These are phyloP conservation scores for Aldabrachelys gigantea DNA, from an alignment of 2,113 vertebrate species.

Conservation along the genomic window DNA sequence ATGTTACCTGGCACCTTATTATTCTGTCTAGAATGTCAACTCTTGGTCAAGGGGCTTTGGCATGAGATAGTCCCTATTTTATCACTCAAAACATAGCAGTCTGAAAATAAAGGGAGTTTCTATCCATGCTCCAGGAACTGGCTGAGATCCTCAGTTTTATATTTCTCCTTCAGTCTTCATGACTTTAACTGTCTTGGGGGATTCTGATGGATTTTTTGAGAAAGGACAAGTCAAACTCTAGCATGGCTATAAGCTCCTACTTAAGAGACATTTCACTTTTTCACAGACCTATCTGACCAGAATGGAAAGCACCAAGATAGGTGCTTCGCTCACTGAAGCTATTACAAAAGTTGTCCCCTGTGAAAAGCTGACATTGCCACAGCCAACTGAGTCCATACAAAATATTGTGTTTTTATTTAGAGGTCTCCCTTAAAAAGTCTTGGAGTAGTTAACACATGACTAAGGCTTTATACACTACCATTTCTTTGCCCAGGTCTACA, in stretches of 20 bases:
- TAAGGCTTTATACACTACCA: not conserved
- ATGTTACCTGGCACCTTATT: not conserved
- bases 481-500: not conserved
- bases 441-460: not conserved
- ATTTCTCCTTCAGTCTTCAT: not conserved
- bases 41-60: not conserved
- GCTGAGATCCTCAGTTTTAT: not conserved
- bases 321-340: not conserved
- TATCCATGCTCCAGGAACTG: not conserved
- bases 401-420: not conserved
- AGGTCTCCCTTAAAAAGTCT: not conserved
- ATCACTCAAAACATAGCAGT: not conserved
- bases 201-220: too few species aligned
- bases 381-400: not conserved
- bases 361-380: not conserved
- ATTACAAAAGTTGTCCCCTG: not conserved
- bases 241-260: not conserved
- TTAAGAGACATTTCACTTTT: not conserved
- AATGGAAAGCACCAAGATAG: not conserved
- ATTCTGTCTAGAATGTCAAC: not conserved
- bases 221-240: not conserved
- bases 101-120: not conserved
- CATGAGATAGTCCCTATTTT: not conserved
- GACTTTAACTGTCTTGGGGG: too few species aligned
- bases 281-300: not conserved